These are phyloP conservation scores for Strix uralensis DNA, from an alignment of 2,113 vertebrate species.

Conservation along the genomic window DNA sequence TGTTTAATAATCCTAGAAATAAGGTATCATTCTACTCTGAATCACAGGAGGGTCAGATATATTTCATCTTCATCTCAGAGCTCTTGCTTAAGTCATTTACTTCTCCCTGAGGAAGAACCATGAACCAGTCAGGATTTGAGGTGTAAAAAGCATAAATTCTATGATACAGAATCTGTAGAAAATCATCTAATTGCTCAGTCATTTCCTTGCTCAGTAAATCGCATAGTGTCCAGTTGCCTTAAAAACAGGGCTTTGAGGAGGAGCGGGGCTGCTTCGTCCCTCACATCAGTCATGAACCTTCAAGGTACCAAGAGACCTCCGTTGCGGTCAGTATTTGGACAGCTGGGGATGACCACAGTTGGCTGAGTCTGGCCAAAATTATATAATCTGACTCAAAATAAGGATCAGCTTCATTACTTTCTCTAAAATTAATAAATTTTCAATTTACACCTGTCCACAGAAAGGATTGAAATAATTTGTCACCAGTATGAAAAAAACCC, in stretches of 20 bases:
- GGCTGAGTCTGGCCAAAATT: neutral
- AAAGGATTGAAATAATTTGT: neutral
- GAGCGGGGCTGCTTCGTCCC: accelerated
- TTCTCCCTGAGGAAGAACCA: neutral
- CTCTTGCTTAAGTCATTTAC: neutral
- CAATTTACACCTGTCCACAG: neutral
- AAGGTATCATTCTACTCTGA: neutral
- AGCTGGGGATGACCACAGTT: neutral
- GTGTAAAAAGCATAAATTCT: neutral
- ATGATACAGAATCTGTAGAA: neutral
- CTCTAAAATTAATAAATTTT: neutral
- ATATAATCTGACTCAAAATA: neutral
- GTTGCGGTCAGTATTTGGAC: neutral
- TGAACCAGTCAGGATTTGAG: neutral
- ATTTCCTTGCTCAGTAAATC: neutral
- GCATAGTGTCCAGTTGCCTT: neutral
- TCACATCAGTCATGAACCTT: neutral
- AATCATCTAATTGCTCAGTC: neutral
- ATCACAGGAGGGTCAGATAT: neutral
- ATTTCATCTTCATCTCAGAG: neutral
- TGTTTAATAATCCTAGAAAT: neutral
- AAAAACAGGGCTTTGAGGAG: neutral
- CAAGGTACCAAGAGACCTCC: neutral
- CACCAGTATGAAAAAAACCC: neutral
- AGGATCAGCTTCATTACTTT: neutral